Conservation (phyloP, 2,888 invertebrate species). For the Fragum sueziense region DNA sequence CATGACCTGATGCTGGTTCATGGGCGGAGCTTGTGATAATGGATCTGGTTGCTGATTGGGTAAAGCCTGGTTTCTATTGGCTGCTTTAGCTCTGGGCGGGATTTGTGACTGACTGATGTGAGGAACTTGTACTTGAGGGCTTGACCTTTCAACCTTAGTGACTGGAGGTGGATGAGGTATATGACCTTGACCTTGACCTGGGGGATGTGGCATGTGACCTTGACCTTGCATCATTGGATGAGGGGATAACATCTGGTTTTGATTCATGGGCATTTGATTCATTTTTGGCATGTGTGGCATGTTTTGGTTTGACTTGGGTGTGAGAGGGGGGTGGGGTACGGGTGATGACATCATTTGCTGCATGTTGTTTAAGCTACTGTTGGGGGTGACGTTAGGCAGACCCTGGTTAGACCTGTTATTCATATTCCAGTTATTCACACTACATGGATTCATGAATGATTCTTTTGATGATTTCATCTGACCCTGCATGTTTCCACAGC, state of each 20-base stretch:
- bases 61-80: slow-evolving; percentile 68
- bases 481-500: slow-evolving; percentile 44
- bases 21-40: slow-evolving; percentile 61
- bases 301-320: slow-evolving; percentile 52
- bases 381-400: slow-evolving; percentile 40
- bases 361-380: slow-evolving; percentile 37
- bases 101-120: slow-evolving; percentile 81
- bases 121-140: slow-evolving; percentile 81
- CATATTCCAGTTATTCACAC: slow-evolving; percentile 64
- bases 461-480: slow-evolving; percentile 47
- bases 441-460: slow-evolving; percentile 38
- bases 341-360: slow-evolving; percentile 53
- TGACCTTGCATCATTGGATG: slow-evolving; percentile 48
- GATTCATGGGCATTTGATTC: slow-evolving; percentile 49
- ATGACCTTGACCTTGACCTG: slow-evolving; percentile 44
- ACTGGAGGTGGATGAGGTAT: slow-evolving; percentile 51
- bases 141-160: slow-evolving; percentile 68
- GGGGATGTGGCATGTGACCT: slow-evolving; percentile 51
- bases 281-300: slow-evolving; percentile 46
- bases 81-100: slow-evolving; percentile 76
- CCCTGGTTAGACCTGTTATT: slow-evolving; percentile 32
- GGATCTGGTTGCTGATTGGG: slow-evolving; percentile 65
- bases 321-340: slow-evolving; percentile 53
- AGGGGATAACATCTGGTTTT: slow-evolving; percentile 4
- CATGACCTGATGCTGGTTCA: slow-evolving; percentile 59